Base-by-base conservation (phyloP, 2,888 invertebrate genomes). In the Caenorhabditis sp. region DNA sequence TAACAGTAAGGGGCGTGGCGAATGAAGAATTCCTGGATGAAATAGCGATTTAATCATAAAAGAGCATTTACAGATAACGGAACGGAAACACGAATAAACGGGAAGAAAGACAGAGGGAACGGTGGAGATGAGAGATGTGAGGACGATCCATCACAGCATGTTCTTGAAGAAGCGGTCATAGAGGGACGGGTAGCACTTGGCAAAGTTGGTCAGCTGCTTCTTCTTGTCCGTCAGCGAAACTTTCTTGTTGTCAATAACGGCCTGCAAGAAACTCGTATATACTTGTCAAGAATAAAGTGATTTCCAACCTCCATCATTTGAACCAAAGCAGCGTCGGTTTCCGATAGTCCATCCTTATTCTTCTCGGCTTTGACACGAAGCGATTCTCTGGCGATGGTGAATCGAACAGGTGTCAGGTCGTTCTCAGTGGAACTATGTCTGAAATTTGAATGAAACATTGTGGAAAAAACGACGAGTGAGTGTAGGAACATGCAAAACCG, bases 401-500 rank as follows among this genome's bases (percentile, higher is more conserved):
- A 77, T 13, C 77, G 61, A 15, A 77, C 56, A 13, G 77, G 77
- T 13, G 77, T 77, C 62, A 77, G 13, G 8, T 80, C 72, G 9
- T 50, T 58, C 6, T 60, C 74, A 3, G 35, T 18, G 0, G 60
- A 37, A 5, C 37, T 62, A 44, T 76, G 74, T 18, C 74, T 74
- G 60, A 1, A 71, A 80, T n/a, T n/a, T n/a, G n/a, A 37, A 11
- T 24, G 4, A 32, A 6, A 26, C 40, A 15, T 24, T 47, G 44
- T 24, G n/a, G n/a, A n/a, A n/a, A n/a, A n/a, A n/a, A n/a, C n/a
- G n/a, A n/a, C n/a, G n/a, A n/a, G n/a, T n/a, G n/a, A n/a, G n/a
- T n/a, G n/a, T n/a, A n/a, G n/a, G n/a, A n/a, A n/a, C 61, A 77
- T 62, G 62, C 68, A 62, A 69, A 77, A n/a, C 50, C 32, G 65